These are phyloP conservation scores for Poeciliopsis presidionis DNA, from an alignment of 2,797 vertebrate species.

Conservation along the genomic window DNA sequence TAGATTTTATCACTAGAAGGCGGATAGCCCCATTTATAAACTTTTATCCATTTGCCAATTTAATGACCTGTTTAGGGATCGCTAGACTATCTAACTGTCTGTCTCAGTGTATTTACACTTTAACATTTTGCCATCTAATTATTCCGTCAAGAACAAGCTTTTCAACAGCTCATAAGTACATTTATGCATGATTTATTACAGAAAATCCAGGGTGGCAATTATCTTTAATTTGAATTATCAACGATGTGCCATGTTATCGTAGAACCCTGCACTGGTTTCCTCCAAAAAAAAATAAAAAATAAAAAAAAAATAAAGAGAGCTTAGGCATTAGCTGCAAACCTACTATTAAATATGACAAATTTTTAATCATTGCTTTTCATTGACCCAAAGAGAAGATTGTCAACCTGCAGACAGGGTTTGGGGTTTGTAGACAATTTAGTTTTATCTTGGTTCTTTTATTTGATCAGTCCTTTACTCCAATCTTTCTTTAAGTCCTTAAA, in stretches of 20 bases:
- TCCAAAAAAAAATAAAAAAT: not conserved
- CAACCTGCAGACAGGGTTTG: not conserved
- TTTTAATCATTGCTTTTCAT: not conserved
- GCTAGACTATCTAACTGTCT: conserved; percentile 20
- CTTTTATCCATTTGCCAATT: conserved; percentile 40
- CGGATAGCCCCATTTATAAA: conserved; percentile 20
- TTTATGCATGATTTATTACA: conserved; percentile 7
- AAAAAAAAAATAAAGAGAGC: not conserved
- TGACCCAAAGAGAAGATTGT: not conserved
- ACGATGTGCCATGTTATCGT: not conserved
- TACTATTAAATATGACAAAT: not conserved
- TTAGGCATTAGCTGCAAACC: not conserved
- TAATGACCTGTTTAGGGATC: conserved; percentile 40
- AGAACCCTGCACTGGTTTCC: not conserved
- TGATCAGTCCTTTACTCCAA: not conserved
- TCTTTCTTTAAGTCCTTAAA: not conserved
- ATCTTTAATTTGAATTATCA: conserved; percentile 11
- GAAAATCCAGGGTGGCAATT: not conserved
- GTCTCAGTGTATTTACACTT: not conserved
- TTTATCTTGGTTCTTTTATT: not conserved
- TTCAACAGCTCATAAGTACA: conserved; percentile 13
- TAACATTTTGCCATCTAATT: conserved; percentile 17
- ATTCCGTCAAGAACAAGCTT: conserved; percentile 10
- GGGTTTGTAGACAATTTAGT: not conserved
- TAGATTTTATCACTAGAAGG: conserved; percentile 46